Evolutionary conservation across 1,140 invertebrate genomes (phyloP).

Genomic region (Pygmarrhopalites habei): DNA sequence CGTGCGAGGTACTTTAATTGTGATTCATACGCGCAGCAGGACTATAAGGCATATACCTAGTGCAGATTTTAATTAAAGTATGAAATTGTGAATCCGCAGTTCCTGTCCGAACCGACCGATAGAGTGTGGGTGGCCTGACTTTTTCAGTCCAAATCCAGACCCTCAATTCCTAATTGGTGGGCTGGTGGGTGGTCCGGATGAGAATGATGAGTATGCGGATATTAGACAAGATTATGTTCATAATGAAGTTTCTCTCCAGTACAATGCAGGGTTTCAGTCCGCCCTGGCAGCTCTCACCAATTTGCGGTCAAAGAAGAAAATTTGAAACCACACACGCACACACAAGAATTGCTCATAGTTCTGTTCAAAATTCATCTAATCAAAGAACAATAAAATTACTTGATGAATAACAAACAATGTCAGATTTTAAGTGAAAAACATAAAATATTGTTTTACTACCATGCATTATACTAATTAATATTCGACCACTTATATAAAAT

Average conservation of each 20-base stretch:
- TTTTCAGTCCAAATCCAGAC: slow-evolving; percentile 39
- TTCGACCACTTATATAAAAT: no score
- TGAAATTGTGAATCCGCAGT: slow-evolving; percentile 23
- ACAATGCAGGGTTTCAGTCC: slow-evolving; percentile 52
- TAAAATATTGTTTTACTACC: no score
- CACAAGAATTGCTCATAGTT: no score
- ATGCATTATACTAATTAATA: no score
- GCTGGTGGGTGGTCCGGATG: slow-evolving; percentile 52
- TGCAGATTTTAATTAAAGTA: background rate
- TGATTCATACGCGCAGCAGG: no score
- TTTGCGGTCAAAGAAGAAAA: no score
- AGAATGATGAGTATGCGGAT: slow-evolving; percentile 50
- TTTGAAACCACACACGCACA: no score
- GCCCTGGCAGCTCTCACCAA: slow-evolving; percentile 21
- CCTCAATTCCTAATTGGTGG: slow-evolving; percentile 45
- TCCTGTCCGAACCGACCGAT: slow-evolving; percentile 41
- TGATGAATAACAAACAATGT: no score
- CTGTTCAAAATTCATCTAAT: no score
- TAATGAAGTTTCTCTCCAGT: slow-evolving; percentile 54
- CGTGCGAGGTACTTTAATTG: slow-evolving; percentile 17
- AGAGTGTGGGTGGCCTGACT: slow-evolving; percentile 39
- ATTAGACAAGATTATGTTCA: slow-evolving; percentile 49
- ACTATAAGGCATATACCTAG: no score
- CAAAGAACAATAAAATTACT: no score
- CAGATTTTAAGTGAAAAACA: no score